Base-by-base conservation (phyloP, 1,140 invertebrate species). In the Ectropis grisescens region DNA sequence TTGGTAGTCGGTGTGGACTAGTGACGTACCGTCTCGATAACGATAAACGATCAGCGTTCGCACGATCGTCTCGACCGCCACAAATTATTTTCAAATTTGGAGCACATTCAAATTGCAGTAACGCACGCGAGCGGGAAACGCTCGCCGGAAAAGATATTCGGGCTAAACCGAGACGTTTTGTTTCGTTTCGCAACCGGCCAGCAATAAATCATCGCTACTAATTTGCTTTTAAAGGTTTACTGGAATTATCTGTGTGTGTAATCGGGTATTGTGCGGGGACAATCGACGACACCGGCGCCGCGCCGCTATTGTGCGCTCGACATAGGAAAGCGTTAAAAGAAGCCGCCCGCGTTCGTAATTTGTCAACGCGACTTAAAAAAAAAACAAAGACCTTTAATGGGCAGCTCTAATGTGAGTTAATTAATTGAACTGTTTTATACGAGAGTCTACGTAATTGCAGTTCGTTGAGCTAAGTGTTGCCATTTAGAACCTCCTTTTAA, bases 181-280 rank as follows among this genome's bases (percentile, higher is more conserved):
- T 51, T 29, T 28, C 27, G 33, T 62, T 62, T 75, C 70, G 68
- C 61, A 79, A 72, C 56, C 28, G 27, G 46, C 44, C 39, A 28
- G 60, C 47, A 71, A 80, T 80, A 80, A 80, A 80, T 80, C 75
- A 80, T 72, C 47, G 57, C 64, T 58, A 62, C 71, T 80, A 78
- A 80, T 80, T 80, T 80, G 75, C 71, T 80, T 80, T 80, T 80
- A 75, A 80, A 80, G 60, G 62, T 79, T 70, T 47, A 54, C 53
- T 57, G 53, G 58, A 61, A 57, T 68, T 72, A 69, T 71, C 58
- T 67, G 54, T 54, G 53, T 62, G 65, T 59, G 65, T 58, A 68
- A 70, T 66, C 60, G 59, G 37, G 47, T 51, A 65, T 68, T 72
- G 65, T 72, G 41, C 41, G 47, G 56, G 43, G 50, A 70, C 58